A percentile compares a stretch with the other conserved stretches of the same genome.
These are phyloP conservation scores for Gambelia wislizenii DNA, from an alignment of 2,797 vertebrate species.

Conservation along the genomic window DNA sequence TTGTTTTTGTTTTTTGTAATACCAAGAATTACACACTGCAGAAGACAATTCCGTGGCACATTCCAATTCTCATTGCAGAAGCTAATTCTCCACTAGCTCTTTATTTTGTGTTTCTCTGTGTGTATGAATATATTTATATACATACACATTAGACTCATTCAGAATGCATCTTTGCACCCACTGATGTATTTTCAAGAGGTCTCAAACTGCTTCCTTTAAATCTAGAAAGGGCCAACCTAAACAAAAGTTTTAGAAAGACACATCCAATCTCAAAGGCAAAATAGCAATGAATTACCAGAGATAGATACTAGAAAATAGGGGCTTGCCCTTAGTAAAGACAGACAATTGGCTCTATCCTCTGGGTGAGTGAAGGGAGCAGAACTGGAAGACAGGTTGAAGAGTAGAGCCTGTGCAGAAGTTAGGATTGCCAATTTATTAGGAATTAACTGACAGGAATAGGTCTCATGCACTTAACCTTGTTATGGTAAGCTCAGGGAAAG, in stretches of 20 bases:
- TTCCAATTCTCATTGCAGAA: neutral
- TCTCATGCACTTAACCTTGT: neutral
- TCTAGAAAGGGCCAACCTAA: neutral
- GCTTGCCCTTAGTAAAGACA: neutral
- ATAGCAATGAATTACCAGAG: neutral
- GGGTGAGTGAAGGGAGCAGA: neutral
- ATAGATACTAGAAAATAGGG: neutral
- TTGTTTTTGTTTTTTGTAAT: neutral
- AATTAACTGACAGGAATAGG: neutral
- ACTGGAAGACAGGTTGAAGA: neutral
- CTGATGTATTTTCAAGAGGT: neutral
- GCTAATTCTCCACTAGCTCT: no score
- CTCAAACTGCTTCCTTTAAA: neutral
- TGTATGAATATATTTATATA: neutral
- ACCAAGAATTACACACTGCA: neutral
- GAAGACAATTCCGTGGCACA: no score
- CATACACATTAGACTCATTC: neutral
- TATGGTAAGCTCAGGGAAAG: neutral
- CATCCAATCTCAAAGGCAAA: neutral
- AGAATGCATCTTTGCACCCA: neutral
- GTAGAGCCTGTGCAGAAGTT: neutral
- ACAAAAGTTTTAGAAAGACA: neutral
- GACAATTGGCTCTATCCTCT: neutral
- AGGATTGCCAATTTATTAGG: neutral
- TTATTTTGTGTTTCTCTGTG: no score